A percentile compares a stretch with the other conserved stretches of the same genome.
Evolutionary conservation across 2,113 vertebrate species (phyloP).

Genomic region (Dolichallabes microphthalmus): DNA sequence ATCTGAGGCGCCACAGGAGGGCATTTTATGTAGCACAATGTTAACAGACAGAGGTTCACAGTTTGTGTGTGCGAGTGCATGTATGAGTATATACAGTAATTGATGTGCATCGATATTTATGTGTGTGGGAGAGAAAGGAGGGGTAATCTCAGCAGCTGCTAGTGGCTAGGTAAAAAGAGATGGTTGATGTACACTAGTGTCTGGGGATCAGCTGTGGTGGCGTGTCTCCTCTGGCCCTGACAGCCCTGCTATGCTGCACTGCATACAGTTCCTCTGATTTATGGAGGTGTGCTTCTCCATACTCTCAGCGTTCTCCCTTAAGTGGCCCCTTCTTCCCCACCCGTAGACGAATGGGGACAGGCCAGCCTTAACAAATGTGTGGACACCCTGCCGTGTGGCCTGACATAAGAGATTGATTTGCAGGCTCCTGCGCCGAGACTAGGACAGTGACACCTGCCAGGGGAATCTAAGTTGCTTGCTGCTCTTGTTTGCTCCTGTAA

Average conservation of each 20-base stretch:
- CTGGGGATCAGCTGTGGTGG: constrained; percentile 71
- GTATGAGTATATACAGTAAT: constrained; percentile 21
- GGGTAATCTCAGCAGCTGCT: constrained; percentile 60
- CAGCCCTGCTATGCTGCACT: constrained; percentile 46
- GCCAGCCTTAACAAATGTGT: constrained; percentile 72
- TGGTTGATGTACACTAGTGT: constrained; percentile 74
- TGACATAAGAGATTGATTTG: constrained; percentile 75
- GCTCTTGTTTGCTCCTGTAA: constrained; percentile 34
- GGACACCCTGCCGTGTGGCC: constrained; percentile 71
- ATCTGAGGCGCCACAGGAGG: constrained; percentile 25
- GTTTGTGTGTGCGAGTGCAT: constrained; percentile 15
- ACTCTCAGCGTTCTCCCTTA: constrained; percentile 41
- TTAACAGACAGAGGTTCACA: constrained; percentile 25
- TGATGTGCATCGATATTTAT: constrained; percentile 30
- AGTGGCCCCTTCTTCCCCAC: constrained; percentile 34
- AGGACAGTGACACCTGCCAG: constrained; percentile 75
- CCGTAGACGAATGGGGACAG: constrained; percentile 64
- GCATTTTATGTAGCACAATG: constrained; percentile 43
- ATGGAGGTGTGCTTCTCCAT: constrained; percentile 59
- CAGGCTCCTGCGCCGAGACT: constrained; percentile 61
- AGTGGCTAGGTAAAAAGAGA: constrained; percentile 70
- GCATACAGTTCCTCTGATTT: constrained; percentile 51
- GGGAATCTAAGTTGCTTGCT: constrained; percentile 63
- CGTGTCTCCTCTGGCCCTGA: constrained; percentile 62
- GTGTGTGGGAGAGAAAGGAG: constrained; percentile 21